Evolutionary conservation across 2,113 vertebrate species (phyloP).

Genomic region (Crypturellus undulatus): DNA sequence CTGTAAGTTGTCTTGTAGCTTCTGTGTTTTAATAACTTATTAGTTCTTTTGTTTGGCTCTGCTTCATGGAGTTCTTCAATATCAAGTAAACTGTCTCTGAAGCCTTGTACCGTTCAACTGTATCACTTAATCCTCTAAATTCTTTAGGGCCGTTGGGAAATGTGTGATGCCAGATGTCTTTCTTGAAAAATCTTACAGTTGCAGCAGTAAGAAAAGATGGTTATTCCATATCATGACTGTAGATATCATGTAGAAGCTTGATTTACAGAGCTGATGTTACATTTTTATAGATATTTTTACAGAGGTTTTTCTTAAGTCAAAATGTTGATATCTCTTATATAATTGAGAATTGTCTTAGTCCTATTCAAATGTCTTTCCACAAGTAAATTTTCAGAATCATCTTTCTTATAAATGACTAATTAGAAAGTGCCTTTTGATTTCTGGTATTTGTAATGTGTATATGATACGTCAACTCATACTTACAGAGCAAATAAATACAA

Average conservation of each 20-base stretch:
- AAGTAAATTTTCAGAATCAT: background rate
- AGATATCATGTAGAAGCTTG: background rate
- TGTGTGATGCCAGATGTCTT: background rate
- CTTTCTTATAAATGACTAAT: background rate
- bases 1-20: background rate
- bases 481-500: background rate
- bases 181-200: background rate
- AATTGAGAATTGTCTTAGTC: background rate
- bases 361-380: background rate
- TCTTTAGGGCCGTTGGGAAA: background rate
- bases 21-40: background rate
- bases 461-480: background rate
- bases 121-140: background rate
- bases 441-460: background rate
- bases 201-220: background rate
- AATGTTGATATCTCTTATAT: background rate
- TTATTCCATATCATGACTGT: background rate
- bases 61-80: background rate
- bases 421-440: background rate
- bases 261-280: background rate
- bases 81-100: background rate
- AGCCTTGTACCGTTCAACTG: background rate
- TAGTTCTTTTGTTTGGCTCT: slow-evolving; percentile 4
- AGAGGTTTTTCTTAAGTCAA: background rate
- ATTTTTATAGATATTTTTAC: background rate